A percentile compares a stretch with the other conserved stretches of the same genome.
phyloP scores from a whole-genome alignment of 2,888 invertebrate species.

The Masnerella sp. region DNA sequence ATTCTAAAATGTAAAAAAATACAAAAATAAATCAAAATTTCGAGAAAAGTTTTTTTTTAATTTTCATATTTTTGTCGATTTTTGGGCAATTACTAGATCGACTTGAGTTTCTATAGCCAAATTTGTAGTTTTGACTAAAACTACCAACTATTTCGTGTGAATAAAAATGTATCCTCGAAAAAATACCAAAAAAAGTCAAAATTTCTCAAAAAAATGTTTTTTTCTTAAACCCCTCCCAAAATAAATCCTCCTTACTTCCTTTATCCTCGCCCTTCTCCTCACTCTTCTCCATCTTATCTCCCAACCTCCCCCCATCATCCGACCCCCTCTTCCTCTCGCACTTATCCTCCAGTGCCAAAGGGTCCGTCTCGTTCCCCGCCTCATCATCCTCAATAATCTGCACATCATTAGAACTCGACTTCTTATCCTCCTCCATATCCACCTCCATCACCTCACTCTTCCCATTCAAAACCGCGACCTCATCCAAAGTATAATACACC shows the following conservation, averaged over 20 bases:
- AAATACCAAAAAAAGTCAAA: too few species aligned
- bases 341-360: slow-evolving; percentile 52
- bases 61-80: too few species aligned
- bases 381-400: slow-evolving; percentile 71
- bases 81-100: too few species aligned
- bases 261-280: slow-evolving; percentile 60
- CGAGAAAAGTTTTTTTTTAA: too few species aligned
- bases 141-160: too few species aligned
- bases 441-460: slow-evolving; percentile 66
- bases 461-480: slow-evolving; percentile 57
- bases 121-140: too few species aligned
- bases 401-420: slow-evolving; percentile 68
- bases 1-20: too few species aligned
- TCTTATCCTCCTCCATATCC: slow-evolving; percentile 70
- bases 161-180: too few species aligned
- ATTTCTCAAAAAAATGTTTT: too few species aligned
- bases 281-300: slow-evolving; percentile 66
- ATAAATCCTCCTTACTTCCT: slow-evolving; percentile 68
- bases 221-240: too few species aligned
- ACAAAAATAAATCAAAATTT: too few species aligned
- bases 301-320: slow-evolving; percentile 72
- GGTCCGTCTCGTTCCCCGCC: slow-evolving; percentile 62
- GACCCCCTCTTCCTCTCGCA: slow-evolving; percentile 61
- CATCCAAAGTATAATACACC: slow-evolving; percentile 73
- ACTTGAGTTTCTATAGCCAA: too few species aligned